Conservation (phyloP, 2,113 vertebrate species). For the Oxyruncus cristatus region DNA sequence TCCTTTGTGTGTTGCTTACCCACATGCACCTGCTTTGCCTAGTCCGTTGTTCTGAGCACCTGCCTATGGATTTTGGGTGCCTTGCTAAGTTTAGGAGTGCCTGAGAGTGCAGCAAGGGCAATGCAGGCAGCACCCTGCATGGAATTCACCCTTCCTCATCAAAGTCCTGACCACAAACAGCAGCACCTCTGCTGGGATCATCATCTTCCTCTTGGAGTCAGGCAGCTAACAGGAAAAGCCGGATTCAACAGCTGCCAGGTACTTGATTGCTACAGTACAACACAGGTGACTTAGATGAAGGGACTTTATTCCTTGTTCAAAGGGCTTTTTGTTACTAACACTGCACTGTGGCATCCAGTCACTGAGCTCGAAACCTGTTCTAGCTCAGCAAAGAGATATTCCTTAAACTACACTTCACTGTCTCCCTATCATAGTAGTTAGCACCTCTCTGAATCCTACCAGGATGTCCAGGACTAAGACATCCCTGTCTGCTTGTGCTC, state of each 20-base stretch:
- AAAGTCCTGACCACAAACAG: neutral
- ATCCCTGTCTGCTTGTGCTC: neutral
- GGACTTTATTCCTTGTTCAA: neutral
- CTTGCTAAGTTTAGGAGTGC: neutral
- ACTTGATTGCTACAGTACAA: neutral
- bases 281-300: neutral
- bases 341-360: neutral
- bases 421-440: neutral
- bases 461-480: neutral
- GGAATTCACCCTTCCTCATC: neutral
- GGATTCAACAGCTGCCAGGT: neutral
- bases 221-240: neutral
- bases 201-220: neutral
- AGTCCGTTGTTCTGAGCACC: neutral
- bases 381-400: neutral
- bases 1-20: neutral
- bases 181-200: neutral
- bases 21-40: neutral
- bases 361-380: neutral
- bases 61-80: neutral
- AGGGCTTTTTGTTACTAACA: neutral
- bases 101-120: rapidly evolving
- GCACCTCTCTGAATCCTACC: neutral
- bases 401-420: neutral
- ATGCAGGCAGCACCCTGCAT: neutral